phyloP scores from a whole-genome alignment of 2,888 invertebrate genomes.

The Cephus pulcher region DNA sequence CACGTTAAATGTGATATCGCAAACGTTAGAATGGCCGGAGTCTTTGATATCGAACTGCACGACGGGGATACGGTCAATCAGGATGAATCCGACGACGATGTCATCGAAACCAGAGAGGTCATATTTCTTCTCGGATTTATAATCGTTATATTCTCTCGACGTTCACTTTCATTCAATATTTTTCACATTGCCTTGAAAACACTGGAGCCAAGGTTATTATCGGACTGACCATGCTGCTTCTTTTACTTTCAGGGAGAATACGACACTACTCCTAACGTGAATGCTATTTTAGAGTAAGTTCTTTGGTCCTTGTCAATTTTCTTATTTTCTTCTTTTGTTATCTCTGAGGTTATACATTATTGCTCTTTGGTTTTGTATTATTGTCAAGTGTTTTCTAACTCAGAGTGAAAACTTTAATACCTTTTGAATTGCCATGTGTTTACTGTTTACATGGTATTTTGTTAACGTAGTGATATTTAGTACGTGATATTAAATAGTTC shows the following conservation, averaged over 20 bases:
- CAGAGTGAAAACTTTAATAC: not conserved
- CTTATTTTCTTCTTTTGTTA: slow-evolving; percentile 7
- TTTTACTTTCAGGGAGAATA: slow-evolving; percentile 78
- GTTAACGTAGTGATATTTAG: not conserved
- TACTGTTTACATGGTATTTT: not conserved
- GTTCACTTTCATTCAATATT: not conserved
- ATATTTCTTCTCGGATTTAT: slow-evolving; percentile 43
- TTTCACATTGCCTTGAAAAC: not conserved
- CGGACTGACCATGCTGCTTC: slow-evolving; percentile 52
- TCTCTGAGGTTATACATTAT: slow-evolving; percentile 13
- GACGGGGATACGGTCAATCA: slow-evolving; percentile 76
- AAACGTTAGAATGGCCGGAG: slow-evolving; percentile 79
- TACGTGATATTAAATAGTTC: not conserved
- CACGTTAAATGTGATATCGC: slow-evolving; percentile 39
- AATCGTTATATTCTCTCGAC: not conserved
- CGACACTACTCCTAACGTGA: slow-evolving; percentile 82
- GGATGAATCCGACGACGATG: slow-evolving; percentile 90
- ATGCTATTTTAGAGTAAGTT: slow-evolving; percentile 84
- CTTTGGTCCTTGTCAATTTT: not conserved
- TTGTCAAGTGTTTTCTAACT: not conserved
- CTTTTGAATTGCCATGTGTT: not conserved
- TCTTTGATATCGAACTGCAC: slow-evolving; percentile 93
- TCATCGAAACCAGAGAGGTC: slow-evolving; percentile 89
- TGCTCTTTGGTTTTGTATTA: not conserved
- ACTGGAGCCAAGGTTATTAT: slow-evolving; percentile 4